Percentiles rank a stretch among this genome's conserved stretches.
phyloP scores from a whole-genome alignment of 2,797 vertebrate genomes.

The Sciurus carolinensis region DNA sequence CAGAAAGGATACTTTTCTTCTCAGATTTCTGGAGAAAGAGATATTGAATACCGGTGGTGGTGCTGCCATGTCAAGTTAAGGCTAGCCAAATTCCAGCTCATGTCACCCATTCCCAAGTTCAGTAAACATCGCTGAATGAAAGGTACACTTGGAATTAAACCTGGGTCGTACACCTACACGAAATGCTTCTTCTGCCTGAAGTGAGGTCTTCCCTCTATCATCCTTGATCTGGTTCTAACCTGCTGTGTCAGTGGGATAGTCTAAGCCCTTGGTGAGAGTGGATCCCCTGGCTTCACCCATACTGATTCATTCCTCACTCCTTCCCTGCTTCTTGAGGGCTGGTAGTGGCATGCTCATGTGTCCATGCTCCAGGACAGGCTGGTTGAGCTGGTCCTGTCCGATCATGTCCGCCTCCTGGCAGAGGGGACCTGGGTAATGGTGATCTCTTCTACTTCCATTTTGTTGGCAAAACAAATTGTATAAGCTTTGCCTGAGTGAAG shows the following conservation, averaged over 20 bases:
- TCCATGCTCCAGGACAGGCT: neutral
- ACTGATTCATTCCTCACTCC: neutral
- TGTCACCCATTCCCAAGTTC: no score
- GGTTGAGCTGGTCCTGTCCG: neutral
- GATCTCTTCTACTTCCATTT: neutral
- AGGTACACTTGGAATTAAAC: neutral
- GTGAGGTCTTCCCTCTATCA: neutral
- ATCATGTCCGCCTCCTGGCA: no score
- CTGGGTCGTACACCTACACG: neutral
- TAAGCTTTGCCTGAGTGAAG: neutral
- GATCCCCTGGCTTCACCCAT: neutral
- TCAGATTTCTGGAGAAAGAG: neutral
- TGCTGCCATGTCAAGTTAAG: neutral
- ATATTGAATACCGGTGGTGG: neutral
- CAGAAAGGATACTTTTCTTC: neutral
- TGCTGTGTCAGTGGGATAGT: neutral
- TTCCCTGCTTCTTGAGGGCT: neutral
- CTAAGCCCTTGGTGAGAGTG: no score
- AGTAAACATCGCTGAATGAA: neutral
- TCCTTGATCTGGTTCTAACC: neutral
- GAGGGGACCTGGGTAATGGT: neutral
- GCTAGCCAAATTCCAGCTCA: neutral
- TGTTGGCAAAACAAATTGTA: neutral
- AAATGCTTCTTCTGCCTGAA: neutral
- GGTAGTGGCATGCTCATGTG: neutral